Conservation (phyloP, 2,113 vertebrate species). For the Myrmophylax atrothorax region DNA sequence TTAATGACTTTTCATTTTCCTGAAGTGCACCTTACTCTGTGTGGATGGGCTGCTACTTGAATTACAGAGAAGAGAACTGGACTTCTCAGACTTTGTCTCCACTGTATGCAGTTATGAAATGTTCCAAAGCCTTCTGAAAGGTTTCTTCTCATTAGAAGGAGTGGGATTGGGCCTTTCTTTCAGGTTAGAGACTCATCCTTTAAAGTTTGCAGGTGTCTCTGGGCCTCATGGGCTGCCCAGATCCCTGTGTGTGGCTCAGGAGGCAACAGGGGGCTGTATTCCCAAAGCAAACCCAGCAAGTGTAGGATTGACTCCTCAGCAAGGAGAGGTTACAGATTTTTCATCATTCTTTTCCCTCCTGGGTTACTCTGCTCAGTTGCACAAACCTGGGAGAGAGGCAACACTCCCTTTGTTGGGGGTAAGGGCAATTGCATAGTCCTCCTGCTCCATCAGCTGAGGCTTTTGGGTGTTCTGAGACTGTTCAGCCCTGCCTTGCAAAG, state of each 20-base stretch:
- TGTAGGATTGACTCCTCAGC: background rate
- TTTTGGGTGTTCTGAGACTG: background rate
- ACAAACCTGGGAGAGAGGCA: background rate
- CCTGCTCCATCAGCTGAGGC: slow-evolving; percentile 25
- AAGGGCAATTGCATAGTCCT: background rate
- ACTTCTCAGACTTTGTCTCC: background rate
- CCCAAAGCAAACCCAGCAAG: background rate
- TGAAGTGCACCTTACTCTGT: background rate
- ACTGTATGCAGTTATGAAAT: background rate
- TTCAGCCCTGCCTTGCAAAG: background rate
- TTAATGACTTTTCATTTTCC: background rate
- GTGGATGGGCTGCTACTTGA: background rate
- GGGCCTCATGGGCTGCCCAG: accelerated
- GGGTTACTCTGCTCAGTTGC: background rate
- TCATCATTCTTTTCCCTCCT: background rate
- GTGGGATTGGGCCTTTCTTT: background rate
- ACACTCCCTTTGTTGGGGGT: background rate
- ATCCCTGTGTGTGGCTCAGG: background rate
- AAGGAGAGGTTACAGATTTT: background rate
- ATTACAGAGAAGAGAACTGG: background rate
- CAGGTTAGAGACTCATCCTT: background rate
- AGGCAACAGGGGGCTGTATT: background rate
- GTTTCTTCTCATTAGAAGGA: background rate
- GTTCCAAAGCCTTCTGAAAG: background rate
- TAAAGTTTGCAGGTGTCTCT: background rate